Base-by-base conservation (phyloP, 2,888 invertebrate species). In the Platerodrilus igneus region DNA sequence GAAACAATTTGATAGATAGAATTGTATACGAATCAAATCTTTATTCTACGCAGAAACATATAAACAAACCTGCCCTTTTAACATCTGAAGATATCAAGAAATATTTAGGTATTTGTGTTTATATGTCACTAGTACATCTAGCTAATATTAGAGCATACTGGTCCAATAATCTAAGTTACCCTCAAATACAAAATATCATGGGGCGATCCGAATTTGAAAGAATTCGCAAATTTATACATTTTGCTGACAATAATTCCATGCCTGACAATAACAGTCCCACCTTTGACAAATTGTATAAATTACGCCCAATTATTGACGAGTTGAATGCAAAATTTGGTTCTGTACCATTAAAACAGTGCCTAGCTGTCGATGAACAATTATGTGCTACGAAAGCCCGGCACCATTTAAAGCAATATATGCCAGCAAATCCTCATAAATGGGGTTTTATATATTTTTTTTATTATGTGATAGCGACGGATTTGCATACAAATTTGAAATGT, bases 381-480 rank as follows among this genome's bases (percentile, higher is more conserved):
- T 57, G 53, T 41, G 47, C 55, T 7, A 52, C 50, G 20, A 58
- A 55, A 47, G 42, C 31, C 3, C 21, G 45, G 10, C 50, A 48
- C 9, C 23, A 41, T 26, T 16, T 62, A 31, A 58, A 57, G 35
- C 61, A 56, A 36, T 63, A 62, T 46, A 50, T 60, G 39, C 61
- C 62, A 10, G 49, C 54, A 16, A 67, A 65, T 41, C 63, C 62
- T 27, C 61, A 63, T 37, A 65, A 66, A 50, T 64, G 60, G 60
- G 61, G 56, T 15, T 58, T 40, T 31, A 58, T 56, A n/a, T n/a
- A 45, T 15, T 59, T 2, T 58, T n/a, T n/a, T n/a, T n/a, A n/a
- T n/a, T n/a, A n/a, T n/a, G n/a, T n/a, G n/a, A n/a, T n/a, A n/a
- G n/a, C n/a, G n/a, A n/a, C n/a, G n/a, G n/a, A n/a, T n/a, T n/a